Conservation (phyloP, 2,797 vertebrate genomes). For the Sarcophilus harrisii region DNA sequence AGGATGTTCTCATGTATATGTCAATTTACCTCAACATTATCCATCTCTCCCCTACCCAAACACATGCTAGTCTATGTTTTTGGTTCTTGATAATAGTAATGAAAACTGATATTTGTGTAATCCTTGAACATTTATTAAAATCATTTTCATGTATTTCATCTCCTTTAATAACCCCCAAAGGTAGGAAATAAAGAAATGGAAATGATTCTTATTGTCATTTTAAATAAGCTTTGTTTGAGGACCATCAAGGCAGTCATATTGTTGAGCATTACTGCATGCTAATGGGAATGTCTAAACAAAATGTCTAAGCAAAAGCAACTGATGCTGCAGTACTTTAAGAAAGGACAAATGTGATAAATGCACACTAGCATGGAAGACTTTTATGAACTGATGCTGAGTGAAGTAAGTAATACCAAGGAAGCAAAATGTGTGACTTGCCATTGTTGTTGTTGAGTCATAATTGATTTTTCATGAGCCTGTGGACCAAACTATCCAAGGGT, state of each 20-base stretch:
- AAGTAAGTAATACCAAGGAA: background rate
- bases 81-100: background rate
- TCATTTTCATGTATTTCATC: background rate
- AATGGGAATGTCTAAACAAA: background rate
- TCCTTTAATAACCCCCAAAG: background rate
- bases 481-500: background rate
- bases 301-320: background rate
- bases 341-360: background rate
- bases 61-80: background rate
- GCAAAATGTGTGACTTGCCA: background rate
- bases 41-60: background rate
- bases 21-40: background rate
- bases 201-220: background rate
- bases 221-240: background rate
- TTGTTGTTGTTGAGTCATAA: background rate
- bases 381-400: background rate
- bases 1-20: background rate
- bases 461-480: background rate
- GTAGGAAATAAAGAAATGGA: background rate
- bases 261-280: background rate
- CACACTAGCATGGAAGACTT: background rate
- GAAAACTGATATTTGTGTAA: background rate
- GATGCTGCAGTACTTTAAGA: background rate
- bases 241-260: background rate
- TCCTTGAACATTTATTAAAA: background rate